phyloP scores from a whole-genome alignment of 2,113 vertebrate genomes.

The Myotis lucifugus region DNA sequence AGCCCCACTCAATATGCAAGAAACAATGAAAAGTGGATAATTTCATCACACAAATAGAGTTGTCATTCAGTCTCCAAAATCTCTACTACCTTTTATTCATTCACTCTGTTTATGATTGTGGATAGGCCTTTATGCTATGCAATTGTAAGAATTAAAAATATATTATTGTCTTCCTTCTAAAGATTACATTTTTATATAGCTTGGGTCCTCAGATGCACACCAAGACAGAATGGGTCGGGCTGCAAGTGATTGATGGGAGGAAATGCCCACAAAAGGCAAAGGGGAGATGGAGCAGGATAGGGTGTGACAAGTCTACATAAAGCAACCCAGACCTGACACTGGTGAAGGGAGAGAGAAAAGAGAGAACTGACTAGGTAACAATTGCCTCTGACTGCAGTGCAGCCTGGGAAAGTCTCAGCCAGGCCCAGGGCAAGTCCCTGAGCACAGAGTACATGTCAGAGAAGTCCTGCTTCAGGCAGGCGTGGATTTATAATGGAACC shows the following conservation, averaged over 20 bases:
- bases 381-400: no score
- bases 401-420: neutral
- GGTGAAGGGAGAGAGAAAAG: neutral
- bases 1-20: neutral
- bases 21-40: neutral
- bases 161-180: neutral
- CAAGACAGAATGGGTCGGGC: neutral
- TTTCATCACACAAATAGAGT: neutral
- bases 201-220: neutral
- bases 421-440: neutral
- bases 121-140: neutral
- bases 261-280: neutral
- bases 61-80: neutral
- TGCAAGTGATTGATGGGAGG: no score
- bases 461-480: neutral
- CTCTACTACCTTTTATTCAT: neutral
- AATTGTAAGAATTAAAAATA: neutral
- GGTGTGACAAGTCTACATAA: neutral
- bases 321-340: neutral
- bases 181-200: neutral
- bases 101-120: neutral
- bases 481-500: fast-evolving
- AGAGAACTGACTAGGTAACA: neutral
- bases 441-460: neutral
- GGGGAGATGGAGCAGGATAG: neutral